Base-by-base conservation (phyloP, 2,797 vertebrate species). In the Myotis daubentonii region DNA sequence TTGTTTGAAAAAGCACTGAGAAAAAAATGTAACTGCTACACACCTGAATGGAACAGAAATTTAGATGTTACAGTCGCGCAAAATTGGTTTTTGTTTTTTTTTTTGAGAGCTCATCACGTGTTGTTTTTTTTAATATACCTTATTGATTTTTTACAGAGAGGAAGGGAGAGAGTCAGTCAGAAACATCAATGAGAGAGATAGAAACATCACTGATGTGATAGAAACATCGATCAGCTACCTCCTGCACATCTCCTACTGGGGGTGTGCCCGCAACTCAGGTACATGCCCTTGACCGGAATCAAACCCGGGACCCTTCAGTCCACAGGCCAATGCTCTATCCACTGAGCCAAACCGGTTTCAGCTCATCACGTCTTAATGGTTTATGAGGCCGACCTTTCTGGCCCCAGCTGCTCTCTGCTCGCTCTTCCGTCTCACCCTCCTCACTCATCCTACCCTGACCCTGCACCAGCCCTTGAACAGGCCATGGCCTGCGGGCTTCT, bases 11-110 rank as follows among this genome's bases (percentile, higher is more conserved):
- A 93, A 62, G 62, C 36, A 36, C n/a, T 38, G 70, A 94, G 57
- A 49, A 53, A 90, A 90, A 90, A 89, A 82, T 41, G 20, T 33
- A 95, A 68, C 65, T 86, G 28, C 75, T 85, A 33, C 25, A 83
- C 6, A 47, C 70, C 70, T 60, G 17, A 74, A 79, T 41, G 57
- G n/a, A 36, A 95, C 0, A 36, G 16, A 78, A 82, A 93, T 80
- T 41, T 38, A 19, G 60, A 87, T 11, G 15, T 13, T 25, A 53
- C 0, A 30, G 68, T 33, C 51, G 28, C 20, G 90, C 79, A 81
- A 65, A 85, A 66, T 44, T 15, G 78, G 30, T 38, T 38, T 36
- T n/a, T 36, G 36, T 36, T 3, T 36, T 38, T 38, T 38, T 38
- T 38, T 38, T 38, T 38, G 38, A 38, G 38, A 38, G 38, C 36